Evolutionary conservation across 1,140 invertebrate genomes (phyloP).

Genomic region (Drosophila simulans): DNA sequence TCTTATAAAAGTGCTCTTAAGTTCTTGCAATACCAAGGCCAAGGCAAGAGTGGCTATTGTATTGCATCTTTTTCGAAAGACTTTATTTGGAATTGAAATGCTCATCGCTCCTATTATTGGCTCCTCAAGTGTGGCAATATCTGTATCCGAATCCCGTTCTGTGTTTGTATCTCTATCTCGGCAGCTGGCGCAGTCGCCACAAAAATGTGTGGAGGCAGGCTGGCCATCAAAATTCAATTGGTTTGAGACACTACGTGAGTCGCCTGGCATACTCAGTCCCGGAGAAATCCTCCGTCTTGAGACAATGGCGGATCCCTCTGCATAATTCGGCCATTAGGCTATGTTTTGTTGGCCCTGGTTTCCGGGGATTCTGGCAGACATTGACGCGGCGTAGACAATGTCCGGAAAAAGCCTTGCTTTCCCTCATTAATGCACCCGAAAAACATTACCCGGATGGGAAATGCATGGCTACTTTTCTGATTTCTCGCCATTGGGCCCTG

Average conservation of each 20-base stretch:
- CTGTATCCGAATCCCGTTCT: background rate
- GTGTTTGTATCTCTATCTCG: slow-evolving; percentile 2
- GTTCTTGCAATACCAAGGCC: background rate
- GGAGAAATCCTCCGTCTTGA: slow-evolving; percentile 6
- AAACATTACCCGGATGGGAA: slow-evolving; percentile 54
- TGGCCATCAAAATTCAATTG: slow-evolving; percentile 80
- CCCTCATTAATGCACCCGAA: slow-evolving; percentile 69
- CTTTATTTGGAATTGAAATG: background rate
- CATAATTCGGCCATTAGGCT: slow-evolving; percentile 75
- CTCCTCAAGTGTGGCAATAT: slow-evolving; percentile 32
- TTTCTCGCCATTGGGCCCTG: slow-evolving; percentile 51
- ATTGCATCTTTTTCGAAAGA: background rate
- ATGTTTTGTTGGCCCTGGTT: slow-evolving; percentile 41
- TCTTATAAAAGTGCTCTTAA: background rate
- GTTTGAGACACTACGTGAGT: slow-evolving; percentile 68
- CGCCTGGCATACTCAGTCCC: slow-evolving; percentile 41
- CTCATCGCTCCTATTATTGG: background rate
- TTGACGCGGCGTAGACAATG: slow-evolving; percentile 36
- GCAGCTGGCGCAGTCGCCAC: slow-evolving; percentile 27
- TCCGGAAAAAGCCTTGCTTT: slow-evolving; percentile 44
- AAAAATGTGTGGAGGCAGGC: slow-evolving; percentile 24
- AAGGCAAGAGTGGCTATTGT: too few relatives aligned
- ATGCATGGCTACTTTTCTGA: slow-evolving; percentile 28
- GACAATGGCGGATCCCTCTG: slow-evolving; percentile 45
- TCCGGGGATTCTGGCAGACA: slow-evolving; percentile 34